Evolutionary conservation across 92 coral and sea anemone species (phyloP).

Genomic region (Anthopleura xanthogrammica): DNA sequence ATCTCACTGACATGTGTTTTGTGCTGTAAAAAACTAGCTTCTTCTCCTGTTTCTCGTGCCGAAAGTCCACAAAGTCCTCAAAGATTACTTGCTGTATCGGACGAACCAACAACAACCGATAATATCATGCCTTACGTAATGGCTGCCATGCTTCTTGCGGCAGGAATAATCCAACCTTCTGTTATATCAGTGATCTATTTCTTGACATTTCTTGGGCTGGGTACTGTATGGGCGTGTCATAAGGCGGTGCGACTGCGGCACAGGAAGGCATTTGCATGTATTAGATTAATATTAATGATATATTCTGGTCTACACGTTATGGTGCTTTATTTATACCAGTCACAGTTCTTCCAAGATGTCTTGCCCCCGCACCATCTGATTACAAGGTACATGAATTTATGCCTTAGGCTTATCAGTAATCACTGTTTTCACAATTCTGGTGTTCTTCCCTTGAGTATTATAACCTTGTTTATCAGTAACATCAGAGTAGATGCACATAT

Average conservation of each 20-base stretch:
- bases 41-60: slow-evolving; percentile 50
- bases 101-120: slow-evolving; percentile 62
- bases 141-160: slow-evolving; percentile 77
- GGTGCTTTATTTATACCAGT: slow-evolving; percentile 81
- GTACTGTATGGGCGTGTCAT: slow-evolving; percentile 96
- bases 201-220: slow-evolving; percentile 71
- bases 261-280: slow-evolving; percentile 67
- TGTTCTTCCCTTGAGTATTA: no score
- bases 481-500: no score
- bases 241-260: slow-evolving; percentile 60
- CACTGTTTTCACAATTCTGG: no score
- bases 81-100: slow-evolving; percentile 21
- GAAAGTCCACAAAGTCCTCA: slow-evolving; percentile 45
- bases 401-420: no score
- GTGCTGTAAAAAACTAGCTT: slow-evolving; percentile 66
- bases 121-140: slow-evolving; percentile 81
- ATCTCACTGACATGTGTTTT: slow-evolving; percentile 71
- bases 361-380: slow-evolving; percentile 77
- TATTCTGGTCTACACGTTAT: slow-evolving; percentile 83
- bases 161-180: slow-evolving; percentile 88
- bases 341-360: slow-evolving; percentile 82
- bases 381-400: background rate
- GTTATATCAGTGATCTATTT: slow-evolving; percentile 82
- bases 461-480: no score
- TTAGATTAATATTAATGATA: slow-evolving; percentile 81